Evolutionary conservation across 2,113 vertebrate genomes (phyloP).

Genomic region (Channa maculata): DNA sequence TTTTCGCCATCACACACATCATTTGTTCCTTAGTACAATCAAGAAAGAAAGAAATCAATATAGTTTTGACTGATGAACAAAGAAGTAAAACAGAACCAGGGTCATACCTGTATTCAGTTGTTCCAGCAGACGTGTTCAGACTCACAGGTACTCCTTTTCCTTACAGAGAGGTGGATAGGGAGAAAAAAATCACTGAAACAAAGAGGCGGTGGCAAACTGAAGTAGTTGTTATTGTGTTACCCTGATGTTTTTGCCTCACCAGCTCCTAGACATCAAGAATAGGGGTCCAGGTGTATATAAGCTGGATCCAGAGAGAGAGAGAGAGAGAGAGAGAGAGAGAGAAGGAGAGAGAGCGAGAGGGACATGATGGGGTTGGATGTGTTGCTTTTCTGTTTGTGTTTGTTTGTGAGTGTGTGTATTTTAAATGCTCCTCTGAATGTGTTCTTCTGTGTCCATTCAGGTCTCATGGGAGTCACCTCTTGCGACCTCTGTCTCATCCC

Average conservation of each 20-base stretch:
- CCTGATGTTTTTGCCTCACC: constrained; percentile 27
- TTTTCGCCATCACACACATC: not conserved
- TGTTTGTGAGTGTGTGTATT: constrained; percentile 19
- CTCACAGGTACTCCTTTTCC: constrained; percentile 48
- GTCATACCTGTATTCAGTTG: constrained; percentile 60
- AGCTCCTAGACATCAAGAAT: constrained; percentile 27
- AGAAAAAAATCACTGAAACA: constrained; percentile 22
- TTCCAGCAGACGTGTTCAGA: constrained; percentile 24
- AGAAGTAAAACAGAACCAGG: not conserved
- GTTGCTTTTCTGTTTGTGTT: constrained; percentile 22
- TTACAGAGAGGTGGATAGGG: constrained; percentile 23
- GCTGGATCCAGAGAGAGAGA: constrained; percentile 32
- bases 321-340: constrained; percentile 24
- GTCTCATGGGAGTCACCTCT: constrained; percentile 61
- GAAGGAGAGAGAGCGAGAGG: constrained; percentile 34
- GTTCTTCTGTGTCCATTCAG: constrained; percentile 62
- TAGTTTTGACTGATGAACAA: constrained; percentile 8
- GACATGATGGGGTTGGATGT: constrained; percentile 34
- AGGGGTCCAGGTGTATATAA: constrained; percentile 55
- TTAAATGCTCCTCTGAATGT: constrained; percentile 29
- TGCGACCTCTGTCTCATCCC: constrained; percentile 61
- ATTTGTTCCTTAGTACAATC: not conserved
- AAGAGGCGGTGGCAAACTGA: constrained; percentile 26
- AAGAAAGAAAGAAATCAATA: not conserved
- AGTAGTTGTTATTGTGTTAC: constrained; percentile 24